phyloP scores from a whole-genome alignment of 2,888 invertebrate genomes.

The Nezara viridula region DNA sequence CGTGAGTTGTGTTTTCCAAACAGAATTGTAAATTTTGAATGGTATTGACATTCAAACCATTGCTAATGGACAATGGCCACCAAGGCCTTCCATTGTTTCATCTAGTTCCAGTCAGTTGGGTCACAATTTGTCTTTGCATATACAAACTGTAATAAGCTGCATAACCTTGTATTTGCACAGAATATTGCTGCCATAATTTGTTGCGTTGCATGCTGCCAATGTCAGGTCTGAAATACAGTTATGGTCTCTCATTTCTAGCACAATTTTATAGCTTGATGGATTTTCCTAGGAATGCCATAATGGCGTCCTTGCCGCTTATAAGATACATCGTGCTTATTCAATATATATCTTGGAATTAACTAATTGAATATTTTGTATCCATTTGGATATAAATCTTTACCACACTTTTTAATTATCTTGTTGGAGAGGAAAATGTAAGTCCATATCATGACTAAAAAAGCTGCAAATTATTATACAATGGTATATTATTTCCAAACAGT shows the following conservation, averaged over 20 bases:
- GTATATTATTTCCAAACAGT: too few relatives aligned
- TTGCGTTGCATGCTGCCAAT: slow-evolving; percentile 9
- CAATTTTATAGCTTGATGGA: not conserved
- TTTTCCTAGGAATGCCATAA: not conserved
- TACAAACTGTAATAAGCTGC: slow-evolving; percentile 7
- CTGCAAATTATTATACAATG: too few relatives aligned
- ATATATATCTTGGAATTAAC: too few relatives aligned
- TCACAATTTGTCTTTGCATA: not conserved
- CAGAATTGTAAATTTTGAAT: not conserved
- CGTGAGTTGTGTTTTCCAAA: not conserved
- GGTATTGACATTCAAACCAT: slow-evolving; percentile 23
- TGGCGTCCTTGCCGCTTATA: not conserved
- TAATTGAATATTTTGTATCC: too few relatives aligned
- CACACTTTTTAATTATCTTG: too few relatives aligned
- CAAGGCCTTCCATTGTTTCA: slow-evolving; percentile 40
- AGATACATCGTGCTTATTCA: too few relatives aligned
- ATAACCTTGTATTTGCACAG: slow-evolving; percentile 33
- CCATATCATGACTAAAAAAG: too few relatives aligned
- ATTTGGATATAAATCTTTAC: too few relatives aligned
- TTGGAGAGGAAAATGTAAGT: too few relatives aligned
- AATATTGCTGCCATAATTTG: slow-evolving; percentile 14
- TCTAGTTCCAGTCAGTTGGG: not conserved
- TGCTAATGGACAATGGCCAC: slow-evolving; percentile 40
- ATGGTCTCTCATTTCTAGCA: not conserved
- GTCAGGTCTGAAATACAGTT: not conserved